A percentile compares a stretch with the other conserved stretches of the same genome.
These are phyloP conservation scores for Chalcis sispes DNA, from an alignment of 2,888 invertebrate species.

Conservation along the genomic window DNA sequence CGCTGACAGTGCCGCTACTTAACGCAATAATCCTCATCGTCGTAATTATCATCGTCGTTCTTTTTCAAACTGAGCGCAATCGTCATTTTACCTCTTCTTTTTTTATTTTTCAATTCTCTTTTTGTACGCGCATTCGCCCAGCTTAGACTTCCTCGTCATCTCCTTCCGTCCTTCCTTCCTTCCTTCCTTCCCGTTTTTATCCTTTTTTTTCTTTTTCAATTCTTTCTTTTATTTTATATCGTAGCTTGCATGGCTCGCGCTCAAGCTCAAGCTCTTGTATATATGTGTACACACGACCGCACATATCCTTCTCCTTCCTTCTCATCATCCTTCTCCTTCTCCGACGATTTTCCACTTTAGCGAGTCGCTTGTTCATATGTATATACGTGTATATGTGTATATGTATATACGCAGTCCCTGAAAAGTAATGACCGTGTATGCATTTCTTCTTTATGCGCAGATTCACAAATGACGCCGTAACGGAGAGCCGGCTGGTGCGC, in stretches of 20 bases:
- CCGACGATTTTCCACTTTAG: conserved; percentile 41
- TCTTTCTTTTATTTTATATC: conserved; percentile 1
- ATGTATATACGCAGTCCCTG: neutral
- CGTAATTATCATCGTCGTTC: conserved; percentile 46
- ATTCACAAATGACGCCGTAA: conserved; percentile 72
- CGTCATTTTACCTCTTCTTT: conserved; percentile 13
- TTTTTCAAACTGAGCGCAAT: conserved; percentile 3
- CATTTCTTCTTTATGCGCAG: conserved; percentile 61
- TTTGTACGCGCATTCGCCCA: neutral
- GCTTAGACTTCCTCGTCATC: neutral
- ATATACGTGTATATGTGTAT: neutral
- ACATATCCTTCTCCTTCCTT: no score
- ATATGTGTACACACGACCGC: neutral
- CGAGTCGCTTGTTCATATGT: conserved; percentile 1
- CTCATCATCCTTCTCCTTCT: no score
- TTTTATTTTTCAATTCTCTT: neutral
- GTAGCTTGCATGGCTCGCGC: neutral
- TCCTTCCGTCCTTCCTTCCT: conserved; percentile 24
- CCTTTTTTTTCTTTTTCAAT: conserved; percentile 2
- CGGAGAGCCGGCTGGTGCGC: conserved; percentile 71
- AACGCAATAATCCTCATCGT: conserved; percentile 41
- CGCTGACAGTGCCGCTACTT: conserved; percentile 31
- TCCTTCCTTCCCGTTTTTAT: conserved; percentile 19
- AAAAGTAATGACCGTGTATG: conserved; percentile 53
- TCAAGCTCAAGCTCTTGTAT: neutral